These are phyloP conservation scores for Clepsis dumicolana DNA, from an alignment of 2,888 invertebrate species.

Conservation along the genomic window DNA sequence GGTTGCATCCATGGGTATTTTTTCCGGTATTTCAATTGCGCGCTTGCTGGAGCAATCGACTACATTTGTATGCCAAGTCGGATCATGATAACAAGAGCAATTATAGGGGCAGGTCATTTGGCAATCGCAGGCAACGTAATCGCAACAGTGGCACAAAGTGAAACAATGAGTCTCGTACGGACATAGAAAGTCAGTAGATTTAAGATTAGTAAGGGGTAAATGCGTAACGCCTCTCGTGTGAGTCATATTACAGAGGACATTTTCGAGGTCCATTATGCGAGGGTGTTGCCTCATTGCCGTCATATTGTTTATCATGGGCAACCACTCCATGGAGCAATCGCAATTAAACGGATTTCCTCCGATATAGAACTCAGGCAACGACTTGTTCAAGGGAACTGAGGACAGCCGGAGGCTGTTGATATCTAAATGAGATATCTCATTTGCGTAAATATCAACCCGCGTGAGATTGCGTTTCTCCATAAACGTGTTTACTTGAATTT, in stretches of 20 bases:
- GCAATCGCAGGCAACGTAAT: slow-evolving; percentile 98
- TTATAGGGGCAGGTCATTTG: slow-evolving; percentile 98
- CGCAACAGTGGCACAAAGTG: slow-evolving; percentile 97
- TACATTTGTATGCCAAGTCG: slow-evolving; percentile 96
- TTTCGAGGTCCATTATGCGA: slow-evolving; percentile 94
- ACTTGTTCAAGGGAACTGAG: slow-evolving; percentile 90
- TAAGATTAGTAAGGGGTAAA: slow-evolving; percentile 90
- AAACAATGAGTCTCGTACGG: slow-evolving; percentile 97
- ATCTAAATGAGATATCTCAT: slow-evolving; percentile 93
- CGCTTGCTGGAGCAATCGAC: slow-evolving; percentile 95
- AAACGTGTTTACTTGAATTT: slow-evolving; percentile 94
- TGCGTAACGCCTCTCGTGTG: slow-evolving; percentile 93
- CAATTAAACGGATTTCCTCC: slow-evolving; percentile 98
- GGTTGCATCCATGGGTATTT: slow-evolving; percentile 97
- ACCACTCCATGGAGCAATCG: slow-evolving; percentile 98
- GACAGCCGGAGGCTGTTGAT: slow-evolving; percentile 92
- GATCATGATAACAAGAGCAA: slow-evolving; percentile 97
- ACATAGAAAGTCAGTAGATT: slow-evolving; percentile 94
- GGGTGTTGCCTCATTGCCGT: slow-evolving; percentile 94
- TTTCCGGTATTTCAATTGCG: slow-evolving; percentile 91
- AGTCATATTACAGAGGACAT: slow-evolving; percentile 94
- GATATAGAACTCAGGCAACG: slow-evolving; percentile 95
- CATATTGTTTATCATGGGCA: slow-evolving; percentile 95
- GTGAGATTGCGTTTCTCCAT: slow-evolving; percentile 93
- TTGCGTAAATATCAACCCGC: slow-evolving; percentile 96